Evolutionary conservation across 2,888 invertebrate species (phyloP).

Genomic region (Camptogramma bilineatum): DNA sequence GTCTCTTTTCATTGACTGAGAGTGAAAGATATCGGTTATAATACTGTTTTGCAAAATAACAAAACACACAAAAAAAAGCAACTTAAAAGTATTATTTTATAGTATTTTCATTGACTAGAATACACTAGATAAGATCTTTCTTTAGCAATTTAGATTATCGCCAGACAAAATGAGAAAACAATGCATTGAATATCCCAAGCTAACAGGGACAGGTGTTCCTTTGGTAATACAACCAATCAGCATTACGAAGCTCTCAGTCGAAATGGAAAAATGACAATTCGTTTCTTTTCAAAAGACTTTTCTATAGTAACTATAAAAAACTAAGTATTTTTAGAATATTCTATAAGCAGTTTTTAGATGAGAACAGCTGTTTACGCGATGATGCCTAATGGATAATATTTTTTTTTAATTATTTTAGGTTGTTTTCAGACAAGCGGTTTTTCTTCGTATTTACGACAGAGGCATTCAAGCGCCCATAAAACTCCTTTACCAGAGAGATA

Average conservation of each 20-base stretch:
- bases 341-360: too few relatives aligned
- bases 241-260: slow-evolving; percentile 15
- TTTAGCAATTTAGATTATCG: slow-evolving; percentile 28
- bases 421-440: too few relatives aligned
- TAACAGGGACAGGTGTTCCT: slow-evolving; percentile 34
- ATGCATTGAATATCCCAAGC: slow-evolving; percentile 31
- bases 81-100: neutral
- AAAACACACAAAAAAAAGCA: too few relatives aligned
- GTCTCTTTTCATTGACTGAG: too few relatives aligned
- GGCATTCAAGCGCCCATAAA: too few relatives aligned
- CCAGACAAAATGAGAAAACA: slow-evolving; percentile 31
- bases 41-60: too few relatives aligned
- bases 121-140: slow-evolving; percentile 1
- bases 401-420: too few relatives aligned
- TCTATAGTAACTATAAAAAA: slow-evolving; percentile 2
- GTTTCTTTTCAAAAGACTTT: slow-evolving; percentile 19
- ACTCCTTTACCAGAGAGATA: too few relatives aligned
- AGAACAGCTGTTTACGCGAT: too few relatives aligned
- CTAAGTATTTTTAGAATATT: slow-evolving; percentile 3
- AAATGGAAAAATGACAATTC: slow-evolving; percentile 27
- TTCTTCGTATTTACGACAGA: too few relatives aligned
- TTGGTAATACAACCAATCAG: slow-evolving; percentile 33
- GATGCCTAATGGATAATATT: too few relatives aligned
- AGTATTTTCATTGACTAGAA: neutral
- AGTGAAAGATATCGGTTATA: too few relatives aligned